A percentile compares a stretch with the other conserved stretches of the same genome.
Conservation (phyloP, 2,113 vertebrate genomes). For the Paraplagusia blochii region DNA sequence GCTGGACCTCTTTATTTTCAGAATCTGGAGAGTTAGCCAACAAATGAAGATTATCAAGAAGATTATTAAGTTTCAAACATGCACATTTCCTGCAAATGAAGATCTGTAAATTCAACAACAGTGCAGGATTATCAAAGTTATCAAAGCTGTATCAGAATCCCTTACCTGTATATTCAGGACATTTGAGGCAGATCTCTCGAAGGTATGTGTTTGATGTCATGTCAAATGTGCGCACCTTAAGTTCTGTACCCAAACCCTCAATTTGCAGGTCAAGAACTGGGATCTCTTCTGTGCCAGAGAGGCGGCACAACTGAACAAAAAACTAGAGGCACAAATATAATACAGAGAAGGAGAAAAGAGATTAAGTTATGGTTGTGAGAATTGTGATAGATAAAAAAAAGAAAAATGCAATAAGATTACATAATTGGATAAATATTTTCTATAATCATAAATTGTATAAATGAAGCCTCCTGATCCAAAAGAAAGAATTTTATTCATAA, state of each 20-base stretch:
- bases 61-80: not conserved
- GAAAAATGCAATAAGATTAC: too few relatives aligned
- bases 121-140: not conserved
- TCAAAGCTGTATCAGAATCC: not conserved
- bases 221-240: conserved; percentile 87
- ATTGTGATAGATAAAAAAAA: not conserved
- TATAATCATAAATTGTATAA: not conserved
- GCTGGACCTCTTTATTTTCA: conserved; percentile 84
- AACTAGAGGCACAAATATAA: conserved; percentile 70
- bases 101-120: not conserved
- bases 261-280: conserved; percentile 84
- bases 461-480: too few relatives aligned
- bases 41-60: conserved; percentile 1
- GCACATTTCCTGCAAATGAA: not conserved
- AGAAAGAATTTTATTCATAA: too few relatives aligned
- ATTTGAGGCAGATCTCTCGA: conserved; percentile 88
- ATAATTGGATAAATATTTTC: not conserved
- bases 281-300: conserved; percentile 73
- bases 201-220: conserved; percentile 88
- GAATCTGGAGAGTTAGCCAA: conserved; percentile 74
- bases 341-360: not conserved
- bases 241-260: conserved; percentile 86
- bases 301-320: conserved; percentile 84
- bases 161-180: conserved; percentile 90
- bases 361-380: not conserved